These are phyloP conservation scores for Chloroclysta siterata DNA, from an alignment of 2,888 invertebrate genomes.

Conservation along the genomic window DNA sequence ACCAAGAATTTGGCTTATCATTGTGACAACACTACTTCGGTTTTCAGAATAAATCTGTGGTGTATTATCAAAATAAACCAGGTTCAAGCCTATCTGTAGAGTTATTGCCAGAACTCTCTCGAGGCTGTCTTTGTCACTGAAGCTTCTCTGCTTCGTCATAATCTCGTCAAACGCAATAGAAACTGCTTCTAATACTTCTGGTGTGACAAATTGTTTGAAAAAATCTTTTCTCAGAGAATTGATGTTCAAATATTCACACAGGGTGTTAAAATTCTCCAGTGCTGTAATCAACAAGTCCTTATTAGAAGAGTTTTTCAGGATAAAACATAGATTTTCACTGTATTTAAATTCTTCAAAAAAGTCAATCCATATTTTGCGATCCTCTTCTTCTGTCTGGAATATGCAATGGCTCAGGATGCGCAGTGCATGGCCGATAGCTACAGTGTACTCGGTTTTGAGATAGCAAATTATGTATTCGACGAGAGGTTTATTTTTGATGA, in stretches of 20 bases:
- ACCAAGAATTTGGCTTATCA: slow-evolving; percentile 62
- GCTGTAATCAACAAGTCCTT: slow-evolving; percentile 83
- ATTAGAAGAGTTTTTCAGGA: slow-evolving; percentile 90
- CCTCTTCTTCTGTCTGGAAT: slow-evolving; percentile 66
- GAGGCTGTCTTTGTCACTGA: slow-evolving; percentile 59
- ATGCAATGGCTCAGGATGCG: slow-evolving; percentile 87
- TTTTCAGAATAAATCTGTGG: slow-evolving; percentile 58
- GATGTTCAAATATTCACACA: slow-evolving; percentile 75
- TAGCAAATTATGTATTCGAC: slow-evolving; percentile 83
- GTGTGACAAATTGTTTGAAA: slow-evolving; percentile 65
- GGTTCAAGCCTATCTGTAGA: slow-evolving; percentile 67
- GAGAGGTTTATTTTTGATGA: slow-evolving; percentile 85
- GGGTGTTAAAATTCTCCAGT: slow-evolving; percentile 85
- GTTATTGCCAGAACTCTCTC: slow-evolving; percentile 69
- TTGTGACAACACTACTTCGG: slow-evolving; percentile 54
- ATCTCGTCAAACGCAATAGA: slow-evolving; percentile 65
- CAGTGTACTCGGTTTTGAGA: slow-evolving; percentile 87
- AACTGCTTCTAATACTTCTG: slow-evolving; percentile 64
- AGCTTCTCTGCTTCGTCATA: slow-evolving; percentile 55
- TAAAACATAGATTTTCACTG: slow-evolving; percentile 87
- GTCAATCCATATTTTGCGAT: slow-evolving; percentile 76
- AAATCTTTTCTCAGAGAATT: slow-evolving; percentile 61
- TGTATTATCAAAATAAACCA: slow-evolving; percentile 70
- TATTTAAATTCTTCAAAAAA: slow-evolving; percentile 78
- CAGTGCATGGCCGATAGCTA: slow-evolving; percentile 90